A percentile compares a stretch with the other conserved stretches of the same genome.
Evolutionary conservation across 2,888 invertebrate species (phyloP).

Genomic region (Parnassius apollo): DNA sequence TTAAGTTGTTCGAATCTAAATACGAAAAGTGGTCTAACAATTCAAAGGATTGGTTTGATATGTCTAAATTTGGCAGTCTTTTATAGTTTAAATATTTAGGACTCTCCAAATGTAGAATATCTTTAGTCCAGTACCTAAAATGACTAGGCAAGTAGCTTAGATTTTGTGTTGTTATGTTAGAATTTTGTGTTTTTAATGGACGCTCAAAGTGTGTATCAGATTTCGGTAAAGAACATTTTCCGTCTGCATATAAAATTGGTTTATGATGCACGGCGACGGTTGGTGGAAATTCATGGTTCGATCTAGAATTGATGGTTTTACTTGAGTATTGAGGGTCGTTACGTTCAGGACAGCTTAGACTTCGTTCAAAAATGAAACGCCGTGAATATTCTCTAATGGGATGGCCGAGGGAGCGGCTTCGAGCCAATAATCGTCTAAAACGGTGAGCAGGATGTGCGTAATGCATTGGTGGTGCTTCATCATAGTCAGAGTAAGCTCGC

Average conservation of each 20-base stretch:
- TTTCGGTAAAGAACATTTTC: constrained; percentile 13
- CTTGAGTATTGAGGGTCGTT: constrained; percentile 37
- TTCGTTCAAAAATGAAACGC: constrained; percentile 54
- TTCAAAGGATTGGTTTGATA: constrained; percentile 20
- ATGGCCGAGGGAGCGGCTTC: constrained; percentile 62
- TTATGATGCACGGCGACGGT: constrained; percentile 26
- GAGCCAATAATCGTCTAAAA: constrained; percentile 49
- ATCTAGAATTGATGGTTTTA: constrained; percentile 14
- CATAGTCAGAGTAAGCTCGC: constrained; percentile 31
- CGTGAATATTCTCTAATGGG: constrained; percentile 46
- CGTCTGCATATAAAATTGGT: constrained; percentile 18
- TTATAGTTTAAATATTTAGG: constrained; percentile 5
- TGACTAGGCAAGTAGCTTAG: not conserved
- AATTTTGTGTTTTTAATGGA: constrained; percentile 7
- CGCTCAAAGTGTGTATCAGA: constrained; percentile 1
- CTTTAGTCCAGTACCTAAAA: constrained; percentile 2
- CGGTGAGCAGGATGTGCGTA: constrained; percentile 49
- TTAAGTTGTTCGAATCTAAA: constrained; percentile 10
- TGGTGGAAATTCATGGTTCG: constrained; percentile 22
- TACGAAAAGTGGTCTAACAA: constrained; percentile 22
- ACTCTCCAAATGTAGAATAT: not conserved
- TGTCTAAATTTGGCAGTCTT: constrained; percentile 8
- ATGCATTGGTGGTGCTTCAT: constrained; percentile 30
- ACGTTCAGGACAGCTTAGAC: constrained; percentile 62
- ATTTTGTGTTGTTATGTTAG: not conserved